Conservation (phyloP, 2,888 invertebrate genomes). For the Muscina levida region DNA sequence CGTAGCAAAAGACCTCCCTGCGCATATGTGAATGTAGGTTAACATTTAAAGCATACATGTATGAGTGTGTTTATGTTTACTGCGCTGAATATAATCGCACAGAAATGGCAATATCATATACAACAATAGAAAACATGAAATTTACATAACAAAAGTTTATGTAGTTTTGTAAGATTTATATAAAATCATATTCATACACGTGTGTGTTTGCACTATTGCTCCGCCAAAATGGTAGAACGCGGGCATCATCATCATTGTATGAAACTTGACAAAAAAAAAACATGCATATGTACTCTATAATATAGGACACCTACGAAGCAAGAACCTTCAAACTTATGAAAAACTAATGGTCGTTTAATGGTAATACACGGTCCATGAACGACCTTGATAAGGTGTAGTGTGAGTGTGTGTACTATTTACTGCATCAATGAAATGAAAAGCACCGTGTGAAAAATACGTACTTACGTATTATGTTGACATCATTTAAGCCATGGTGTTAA, state of each 20-base stretch:
- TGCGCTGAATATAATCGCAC: background rate
- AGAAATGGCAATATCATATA: background rate
- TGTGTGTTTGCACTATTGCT: background rate
- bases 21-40: background rate
- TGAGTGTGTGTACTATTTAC: too few relatives aligned
- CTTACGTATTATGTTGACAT: too few relatives aligned
- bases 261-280: too few relatives aligned
- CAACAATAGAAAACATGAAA: background rate
- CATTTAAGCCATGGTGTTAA: too few relatives aligned
- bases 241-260: too few relatives aligned
- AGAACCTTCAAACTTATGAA: background rate
- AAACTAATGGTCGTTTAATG: background rate
- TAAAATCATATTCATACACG: background rate
- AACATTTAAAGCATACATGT: background rate
- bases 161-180: background rate
- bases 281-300: too few relatives aligned
- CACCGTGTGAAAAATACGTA: too few relatives aligned
- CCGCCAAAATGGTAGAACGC: too few relatives aligned
- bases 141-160: slow-evolving; percentile 21
- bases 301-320: background rate
- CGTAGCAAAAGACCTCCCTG: slow-evolving; percentile 1
- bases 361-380: too few relatives aligned
- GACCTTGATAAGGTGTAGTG: too few relatives aligned
- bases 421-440: too few relatives aligned
- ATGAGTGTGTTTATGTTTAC: too few relatives aligned